Percentiles rank a stretch among this genome's conserved stretches.
These are phyloP conservation scores for Dendroctonus ponderosae DNA, from an alignment of 1,140 invertebrate genomes.

Conservation along the genomic window DNA sequence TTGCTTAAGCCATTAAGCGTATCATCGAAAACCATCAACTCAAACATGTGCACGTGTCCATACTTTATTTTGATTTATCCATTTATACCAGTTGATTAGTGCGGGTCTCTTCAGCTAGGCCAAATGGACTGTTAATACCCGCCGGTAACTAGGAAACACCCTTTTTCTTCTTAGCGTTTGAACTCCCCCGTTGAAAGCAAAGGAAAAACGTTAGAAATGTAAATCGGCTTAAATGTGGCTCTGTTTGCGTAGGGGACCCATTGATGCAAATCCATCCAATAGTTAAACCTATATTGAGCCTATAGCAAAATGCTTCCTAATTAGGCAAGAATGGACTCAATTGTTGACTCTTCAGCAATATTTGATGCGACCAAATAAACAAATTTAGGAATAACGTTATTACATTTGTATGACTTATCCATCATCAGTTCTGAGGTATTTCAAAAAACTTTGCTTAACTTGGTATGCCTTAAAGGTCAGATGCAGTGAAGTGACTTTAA, in stretches of 20 bases:
- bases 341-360: no score
- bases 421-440: no score
- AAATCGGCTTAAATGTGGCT: conserved; percentile 20
- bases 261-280: conserved; percentile 4
- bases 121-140: conserved; percentile 14
- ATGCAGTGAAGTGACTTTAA: no score
- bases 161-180: conserved; percentile 9
- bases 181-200: conserved; percentile 4
- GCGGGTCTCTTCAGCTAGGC: neutral
- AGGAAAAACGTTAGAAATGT: conserved; percentile 20
- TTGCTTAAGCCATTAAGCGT: conserved; percentile 2
- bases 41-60: conserved; percentile 13
- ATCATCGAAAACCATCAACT: conserved; percentile 6
- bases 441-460: no score
- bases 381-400: no score
- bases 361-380: no score
- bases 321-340: no score
- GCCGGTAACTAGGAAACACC: conserved; percentile 21
- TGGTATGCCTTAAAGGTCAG: no score
- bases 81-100: neutral
- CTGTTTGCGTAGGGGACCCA: conserved; percentile 3
- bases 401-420: no score
- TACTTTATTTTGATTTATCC: conserved; percentile 1
- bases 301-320: no score
- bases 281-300: no score